Evolutionary conservation across 2,113 vertebrate species (phyloP).

Genomic region (Xenopus laevis): DNA sequence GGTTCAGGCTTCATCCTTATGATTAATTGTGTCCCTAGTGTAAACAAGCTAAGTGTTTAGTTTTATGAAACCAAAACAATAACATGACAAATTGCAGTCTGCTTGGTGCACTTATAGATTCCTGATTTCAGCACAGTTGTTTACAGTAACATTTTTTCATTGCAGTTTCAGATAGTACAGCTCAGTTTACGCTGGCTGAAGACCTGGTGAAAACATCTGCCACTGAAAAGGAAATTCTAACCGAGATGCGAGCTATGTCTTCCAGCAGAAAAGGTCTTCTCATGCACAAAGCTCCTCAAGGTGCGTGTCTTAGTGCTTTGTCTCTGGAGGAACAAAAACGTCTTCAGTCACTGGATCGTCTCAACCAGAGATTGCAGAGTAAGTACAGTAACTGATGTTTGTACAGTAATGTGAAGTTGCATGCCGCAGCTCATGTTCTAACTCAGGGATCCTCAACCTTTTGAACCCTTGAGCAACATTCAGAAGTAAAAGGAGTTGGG

Average conservation of each 20-base stretch:
- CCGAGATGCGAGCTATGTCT: slow-evolving; percentile 57
- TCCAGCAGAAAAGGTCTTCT: slow-evolving; percentile 47
- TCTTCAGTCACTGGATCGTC: slow-evolving; percentile 74
- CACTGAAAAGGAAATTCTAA: slow-evolving; percentile 59
- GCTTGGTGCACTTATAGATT: not conserved
- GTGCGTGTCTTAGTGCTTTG: slow-evolving; percentile 53
- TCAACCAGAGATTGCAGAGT: slow-evolving; percentile 79
- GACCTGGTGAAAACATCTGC: slow-evolving; percentile 49
- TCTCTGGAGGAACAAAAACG: slow-evolving; percentile 81
- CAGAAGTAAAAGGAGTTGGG: too few species aligned
- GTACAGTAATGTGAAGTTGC: too few species aligned
- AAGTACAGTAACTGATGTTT: slow-evolving; percentile 52
- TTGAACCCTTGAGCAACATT: too few species aligned
- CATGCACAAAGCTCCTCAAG: slow-evolving; percentile 37
- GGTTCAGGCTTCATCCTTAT: too few species aligned
- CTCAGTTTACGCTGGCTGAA: slow-evolving; percentile 66
- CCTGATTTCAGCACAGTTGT: not conserved
- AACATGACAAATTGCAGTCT: not conserved
- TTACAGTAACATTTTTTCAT: slow-evolving; percentile 12
- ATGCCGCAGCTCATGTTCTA: too few species aligned
- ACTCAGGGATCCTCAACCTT: too few species aligned
- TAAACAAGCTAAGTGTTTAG: too few species aligned
- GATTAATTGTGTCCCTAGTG: too few species aligned
- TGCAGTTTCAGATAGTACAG: slow-evolving; percentile 68
- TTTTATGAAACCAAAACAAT: too few species aligned